A percentile compares a stretch with the other conserved stretches of the same genome.
Evolutionary conservation across 2,888 invertebrate genomes (phyloP).

Genomic region (Fragum whitleyi): DNA sequence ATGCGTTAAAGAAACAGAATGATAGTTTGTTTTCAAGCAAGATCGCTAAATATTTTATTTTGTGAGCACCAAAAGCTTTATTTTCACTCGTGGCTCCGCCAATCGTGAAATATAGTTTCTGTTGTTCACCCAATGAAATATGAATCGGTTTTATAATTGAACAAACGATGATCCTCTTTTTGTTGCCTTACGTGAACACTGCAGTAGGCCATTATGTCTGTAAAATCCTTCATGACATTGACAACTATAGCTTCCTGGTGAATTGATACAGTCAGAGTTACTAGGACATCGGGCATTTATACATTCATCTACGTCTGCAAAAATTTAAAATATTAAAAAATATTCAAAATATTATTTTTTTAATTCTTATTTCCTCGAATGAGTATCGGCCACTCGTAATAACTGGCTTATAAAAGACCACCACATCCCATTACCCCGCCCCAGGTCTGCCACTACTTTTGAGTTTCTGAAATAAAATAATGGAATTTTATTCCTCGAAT

Average conservation of each 20-base stretch:
- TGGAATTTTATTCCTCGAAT: too few relatives aligned
- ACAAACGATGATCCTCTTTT: too few relatives aligned
- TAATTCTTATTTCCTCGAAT: background rate
- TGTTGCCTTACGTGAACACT: constrained; percentile 45
- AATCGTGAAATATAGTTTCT: too few relatives aligned
- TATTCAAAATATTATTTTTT: background rate
- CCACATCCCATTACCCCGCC: background rate
- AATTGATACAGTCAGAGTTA: constrained; percentile 56
- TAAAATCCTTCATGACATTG: constrained; percentile 53
- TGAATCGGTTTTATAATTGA: too few relatives aligned
- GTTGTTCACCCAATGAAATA: too few relatives aligned
- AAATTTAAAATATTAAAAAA: background rate
- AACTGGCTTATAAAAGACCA: background rate
- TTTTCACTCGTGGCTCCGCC: too few relatives aligned
- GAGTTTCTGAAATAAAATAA: too few relatives aligned
- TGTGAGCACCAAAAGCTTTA: too few relatives aligned
- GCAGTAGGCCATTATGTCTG: constrained; percentile 26
- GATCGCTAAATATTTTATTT: too few relatives aligned
- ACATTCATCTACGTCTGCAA: constrained; percentile 16
- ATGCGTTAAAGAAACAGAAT: too few relatives aligned
- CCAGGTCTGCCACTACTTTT: background rate
- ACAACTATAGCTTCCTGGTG: constrained; percentile 57
- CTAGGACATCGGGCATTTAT: constrained; percentile 30
- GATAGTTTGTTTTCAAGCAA: too few relatives aligned
- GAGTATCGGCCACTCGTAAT: background rate